Evolutionary conservation across 1,140 invertebrate genomes (phyloP).

Genomic region (Periplaneta americana): DNA sequence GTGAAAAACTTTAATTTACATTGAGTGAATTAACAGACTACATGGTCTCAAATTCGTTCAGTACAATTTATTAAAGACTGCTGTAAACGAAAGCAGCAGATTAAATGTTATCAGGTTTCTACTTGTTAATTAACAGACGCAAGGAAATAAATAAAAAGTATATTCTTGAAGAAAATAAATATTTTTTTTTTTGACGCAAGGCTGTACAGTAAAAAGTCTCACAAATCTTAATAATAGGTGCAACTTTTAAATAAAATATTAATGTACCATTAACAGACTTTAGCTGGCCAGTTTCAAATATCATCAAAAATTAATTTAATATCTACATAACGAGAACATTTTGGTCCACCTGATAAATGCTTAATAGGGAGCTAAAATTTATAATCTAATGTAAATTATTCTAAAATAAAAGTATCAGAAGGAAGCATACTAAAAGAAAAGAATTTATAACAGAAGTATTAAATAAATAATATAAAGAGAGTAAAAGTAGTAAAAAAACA

Average conservation of each 20-base stretch:
- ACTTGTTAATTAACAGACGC: no score
- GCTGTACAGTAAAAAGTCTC: background rate
- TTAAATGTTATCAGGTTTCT: no score
- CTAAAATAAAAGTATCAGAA: background rate
- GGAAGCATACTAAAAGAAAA: background rate
- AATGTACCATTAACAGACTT: background rate
- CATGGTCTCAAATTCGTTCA: no score
- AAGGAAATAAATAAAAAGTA: no score
- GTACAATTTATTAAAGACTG: no score
- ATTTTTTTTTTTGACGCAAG: background rate
- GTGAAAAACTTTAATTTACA: no score
- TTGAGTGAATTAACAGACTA: no score
- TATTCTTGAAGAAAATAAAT: background rate
- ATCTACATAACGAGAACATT: background rate
- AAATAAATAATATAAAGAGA: background rate
- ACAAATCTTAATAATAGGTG: background rate
- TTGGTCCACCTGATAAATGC: background rate
- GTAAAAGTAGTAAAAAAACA: background rate
- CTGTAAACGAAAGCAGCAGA: no score
- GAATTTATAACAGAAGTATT: background rate
- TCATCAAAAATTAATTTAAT: background rate
- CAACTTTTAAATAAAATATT: background rate
- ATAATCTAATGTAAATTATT: background rate
- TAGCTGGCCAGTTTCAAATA: background rate
- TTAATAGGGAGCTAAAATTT: background rate